These are phyloP conservation scores for Ectobius pallidus DNA, from an alignment of 2,888 invertebrate species.

Conservation along the genomic window DNA sequence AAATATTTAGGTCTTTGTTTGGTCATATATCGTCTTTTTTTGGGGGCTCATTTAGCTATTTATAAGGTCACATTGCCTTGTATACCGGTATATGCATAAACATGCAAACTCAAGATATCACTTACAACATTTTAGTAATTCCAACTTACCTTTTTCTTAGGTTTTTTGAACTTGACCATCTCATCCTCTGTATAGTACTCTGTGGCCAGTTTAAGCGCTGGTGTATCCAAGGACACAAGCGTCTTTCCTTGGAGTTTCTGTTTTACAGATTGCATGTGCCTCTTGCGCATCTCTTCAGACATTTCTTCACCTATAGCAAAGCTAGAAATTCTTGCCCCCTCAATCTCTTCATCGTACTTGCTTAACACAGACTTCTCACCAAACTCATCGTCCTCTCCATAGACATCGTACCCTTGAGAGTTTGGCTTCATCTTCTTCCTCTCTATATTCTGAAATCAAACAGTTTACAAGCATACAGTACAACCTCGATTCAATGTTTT, in stretches of 20 bases:
- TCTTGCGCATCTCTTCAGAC: slow-evolving; percentile 40
- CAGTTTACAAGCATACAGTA: slow-evolving; percentile 23
- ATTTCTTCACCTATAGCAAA: slow-evolving; percentile 68
- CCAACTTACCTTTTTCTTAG: slow-evolving; percentile 72
- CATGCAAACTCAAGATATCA: too few relatives aligned
- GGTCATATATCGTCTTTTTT: too few relatives aligned
- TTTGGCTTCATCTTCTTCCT: slow-evolving; percentile 81
- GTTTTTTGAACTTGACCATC: slow-evolving; percentile 87
- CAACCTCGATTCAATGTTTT: background rate
- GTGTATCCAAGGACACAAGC: slow-evolving; percentile 74
- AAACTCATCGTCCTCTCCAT: slow-evolving; percentile 73
- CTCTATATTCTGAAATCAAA: slow-evolving; percentile 69
- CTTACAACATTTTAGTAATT: too few relatives aligned
- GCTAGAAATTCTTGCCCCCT: slow-evolving; percentile 68
- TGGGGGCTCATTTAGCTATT: too few relatives aligned
- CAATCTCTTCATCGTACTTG: slow-evolving; percentile 95
- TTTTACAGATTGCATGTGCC: slow-evolving; percentile 52
- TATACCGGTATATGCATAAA: too few relatives aligned
- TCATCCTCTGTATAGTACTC: slow-evolving; percentile 91
- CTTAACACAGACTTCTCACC: slow-evolving; percentile 72
- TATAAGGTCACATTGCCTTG: too few relatives aligned
- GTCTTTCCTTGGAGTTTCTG: slow-evolving; percentile 69
- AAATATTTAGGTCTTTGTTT: too few relatives aligned
- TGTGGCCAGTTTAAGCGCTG: slow-evolving; percentile 74
- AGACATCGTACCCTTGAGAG: slow-evolving; percentile 77